Evolutionary conservation across 2,888 invertebrate genomes (phyloP).

Genomic region (Sesia bembeciformis): DNA sequence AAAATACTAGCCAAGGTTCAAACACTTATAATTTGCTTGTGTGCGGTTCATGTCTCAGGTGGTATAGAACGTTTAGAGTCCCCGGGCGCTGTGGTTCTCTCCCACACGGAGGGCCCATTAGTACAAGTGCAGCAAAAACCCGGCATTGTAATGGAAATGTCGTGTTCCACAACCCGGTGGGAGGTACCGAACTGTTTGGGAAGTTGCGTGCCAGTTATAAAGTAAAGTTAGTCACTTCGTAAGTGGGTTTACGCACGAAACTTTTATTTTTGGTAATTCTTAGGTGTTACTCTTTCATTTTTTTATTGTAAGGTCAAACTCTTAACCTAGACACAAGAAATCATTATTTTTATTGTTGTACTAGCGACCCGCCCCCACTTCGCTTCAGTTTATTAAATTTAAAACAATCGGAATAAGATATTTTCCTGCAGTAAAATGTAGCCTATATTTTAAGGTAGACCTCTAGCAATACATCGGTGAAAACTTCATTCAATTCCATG

Average conservation of each 20-base stretch:
- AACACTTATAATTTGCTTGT: no score
- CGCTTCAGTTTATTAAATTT: no score
- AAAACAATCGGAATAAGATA: no score
- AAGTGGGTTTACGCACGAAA: not conserved
- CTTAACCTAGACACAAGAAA: not conserved
- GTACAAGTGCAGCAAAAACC: constrained; percentile 35
- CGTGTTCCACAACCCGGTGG: constrained; percentile 23
- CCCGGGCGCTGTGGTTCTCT: constrained; percentile 9
- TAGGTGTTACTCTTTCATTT: not conserved
- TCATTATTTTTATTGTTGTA: no score
- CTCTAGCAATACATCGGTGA: no score
- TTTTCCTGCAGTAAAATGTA: no score
- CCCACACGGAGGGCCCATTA: constrained; percentile 23
- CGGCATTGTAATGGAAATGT: constrained; percentile 39
- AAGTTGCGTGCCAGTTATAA: constrained; percentile 5
- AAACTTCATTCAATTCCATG: no score
- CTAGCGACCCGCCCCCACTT: no score
- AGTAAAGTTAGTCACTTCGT: not conserved
- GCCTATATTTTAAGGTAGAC: no score
- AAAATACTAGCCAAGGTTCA: no score
- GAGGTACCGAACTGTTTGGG: constrained; percentile 4
- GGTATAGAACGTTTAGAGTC: not conserved
- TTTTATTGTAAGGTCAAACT: not conserved
- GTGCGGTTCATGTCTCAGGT: not conserved
- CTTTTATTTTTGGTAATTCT: not conserved